phyloP scores from a whole-genome alignment of 2,113 vertebrate species.

The Forbesichthys papilliferus region DNA sequence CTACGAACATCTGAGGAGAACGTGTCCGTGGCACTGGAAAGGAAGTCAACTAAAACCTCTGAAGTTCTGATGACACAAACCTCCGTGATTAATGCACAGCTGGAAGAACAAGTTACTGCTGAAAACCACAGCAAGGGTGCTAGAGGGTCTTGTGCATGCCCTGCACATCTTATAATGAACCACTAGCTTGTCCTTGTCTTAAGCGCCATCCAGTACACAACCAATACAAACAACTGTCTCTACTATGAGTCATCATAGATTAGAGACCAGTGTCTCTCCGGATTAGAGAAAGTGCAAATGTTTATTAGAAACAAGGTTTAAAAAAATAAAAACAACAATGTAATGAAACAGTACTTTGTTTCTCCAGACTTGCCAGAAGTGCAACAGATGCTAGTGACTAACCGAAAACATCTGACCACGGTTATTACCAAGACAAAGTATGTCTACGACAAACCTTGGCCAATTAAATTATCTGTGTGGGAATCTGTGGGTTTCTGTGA shows the following conservation, averaged over 20 bases:
- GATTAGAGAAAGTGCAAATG: neutral
- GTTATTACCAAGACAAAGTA: conserved; percentile 17
- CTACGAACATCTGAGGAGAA: conserved; percentile 27
- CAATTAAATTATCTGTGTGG: conserved; percentile 17
- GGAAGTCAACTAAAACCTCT: conserved; percentile 14
- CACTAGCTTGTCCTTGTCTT: neutral
- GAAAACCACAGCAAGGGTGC: neutral
- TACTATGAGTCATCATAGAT: conserved; percentile 22
- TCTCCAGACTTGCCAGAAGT: conserved; percentile 16
- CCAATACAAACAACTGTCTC: neutral
- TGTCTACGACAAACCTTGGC: conserved; percentile 23
- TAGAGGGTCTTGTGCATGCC: neutral
- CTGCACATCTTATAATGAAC: neutral
- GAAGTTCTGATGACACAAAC: conserved; percentile 13
- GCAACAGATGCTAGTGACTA: conserved; percentile 30
- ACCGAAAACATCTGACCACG: conserved; percentile 39
- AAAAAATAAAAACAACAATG: neutral
- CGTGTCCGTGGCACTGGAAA: neutral
- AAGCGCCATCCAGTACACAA: neutral
- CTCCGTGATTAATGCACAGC: conserved; percentile 6
- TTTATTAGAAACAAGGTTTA: neutral
- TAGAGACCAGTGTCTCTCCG: neutral
- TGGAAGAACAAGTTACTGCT: neutral
- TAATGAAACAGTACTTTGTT: conserved; percentile 15
- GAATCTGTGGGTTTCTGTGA: conserved; percentile 13